phyloP scores from a whole-genome alignment of 35 echinoderm and acorn worm genomes.

The Apostichopus californicus region DNA sequence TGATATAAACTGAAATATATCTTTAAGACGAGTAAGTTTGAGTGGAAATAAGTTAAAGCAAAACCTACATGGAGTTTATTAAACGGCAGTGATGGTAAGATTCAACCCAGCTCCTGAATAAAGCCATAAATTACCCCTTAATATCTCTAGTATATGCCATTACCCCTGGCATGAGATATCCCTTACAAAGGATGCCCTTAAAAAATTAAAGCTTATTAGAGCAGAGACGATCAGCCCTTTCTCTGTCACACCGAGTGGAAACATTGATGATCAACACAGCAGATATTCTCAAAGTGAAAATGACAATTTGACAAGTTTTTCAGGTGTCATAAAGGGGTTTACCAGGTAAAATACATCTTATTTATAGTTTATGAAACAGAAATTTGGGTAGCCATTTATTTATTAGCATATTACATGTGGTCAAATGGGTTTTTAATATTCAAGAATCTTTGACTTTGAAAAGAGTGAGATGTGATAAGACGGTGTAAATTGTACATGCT shows the following conservation, averaged over 20 bases:
- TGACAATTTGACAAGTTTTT: background rate
- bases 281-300: background rate
- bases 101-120: no score
- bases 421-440: background rate
- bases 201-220: background rate
- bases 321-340: background rate
- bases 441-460: background rate
- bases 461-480: background rate
- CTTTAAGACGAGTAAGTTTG: no score
- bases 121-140: no score
- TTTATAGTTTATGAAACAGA: background rate
- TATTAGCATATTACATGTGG: background rate
- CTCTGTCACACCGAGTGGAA: background rate
- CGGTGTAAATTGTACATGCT: no score
- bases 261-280: background rate
- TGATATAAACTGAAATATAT: no score
- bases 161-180: background rate
- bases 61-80: no score
- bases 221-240: background rate
- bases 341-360: background rate
- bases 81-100: no score
- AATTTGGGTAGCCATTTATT: background rate
- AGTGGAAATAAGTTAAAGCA: no score
- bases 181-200: background rate
- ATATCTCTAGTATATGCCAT: no score